Evolutionary conservation across 1,140 invertebrate genomes (phyloP).

Genomic region (Caerostris darwini): DNA sequence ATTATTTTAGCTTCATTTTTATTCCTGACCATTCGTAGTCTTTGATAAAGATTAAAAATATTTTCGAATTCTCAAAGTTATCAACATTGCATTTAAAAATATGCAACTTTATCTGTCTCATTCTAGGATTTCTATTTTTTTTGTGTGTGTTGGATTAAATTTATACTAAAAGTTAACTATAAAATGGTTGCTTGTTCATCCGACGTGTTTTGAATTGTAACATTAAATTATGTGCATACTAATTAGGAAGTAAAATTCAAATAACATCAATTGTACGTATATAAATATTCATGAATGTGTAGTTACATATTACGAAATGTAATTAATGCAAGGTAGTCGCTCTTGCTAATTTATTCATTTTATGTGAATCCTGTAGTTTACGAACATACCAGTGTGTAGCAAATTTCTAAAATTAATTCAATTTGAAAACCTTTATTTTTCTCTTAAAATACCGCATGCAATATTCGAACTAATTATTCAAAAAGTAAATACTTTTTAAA

Average conservation of each 20-base stretch:
- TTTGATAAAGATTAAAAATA: too few relatives aligned
- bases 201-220: not conserved
- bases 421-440: not conserved
- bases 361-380: not conserved
- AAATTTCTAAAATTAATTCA: not conserved
- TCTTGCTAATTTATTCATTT: not conserved
- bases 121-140: not conserved
- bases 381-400: not conserved
- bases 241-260: not conserved
- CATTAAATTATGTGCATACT: slow-evolving; percentile 19
- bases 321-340: not conserved
- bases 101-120: not conserved
- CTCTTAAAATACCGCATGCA: not conserved
- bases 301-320: not conserved
- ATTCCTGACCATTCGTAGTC: too few relatives aligned
- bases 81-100: too few relatives aligned
- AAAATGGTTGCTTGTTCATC: not conserved
- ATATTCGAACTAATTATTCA: not conserved
- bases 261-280: not conserved
- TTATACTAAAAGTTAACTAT: not conserved
- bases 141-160: not conserved
- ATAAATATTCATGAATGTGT: slow-evolving; percentile 1
- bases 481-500: not conserved
- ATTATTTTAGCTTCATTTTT: too few relatives aligned
- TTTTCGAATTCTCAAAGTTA: too few relatives aligned